Conservation (phyloP, 2,113 vertebrate genomes). For the Lontra canadensis region DNA sequence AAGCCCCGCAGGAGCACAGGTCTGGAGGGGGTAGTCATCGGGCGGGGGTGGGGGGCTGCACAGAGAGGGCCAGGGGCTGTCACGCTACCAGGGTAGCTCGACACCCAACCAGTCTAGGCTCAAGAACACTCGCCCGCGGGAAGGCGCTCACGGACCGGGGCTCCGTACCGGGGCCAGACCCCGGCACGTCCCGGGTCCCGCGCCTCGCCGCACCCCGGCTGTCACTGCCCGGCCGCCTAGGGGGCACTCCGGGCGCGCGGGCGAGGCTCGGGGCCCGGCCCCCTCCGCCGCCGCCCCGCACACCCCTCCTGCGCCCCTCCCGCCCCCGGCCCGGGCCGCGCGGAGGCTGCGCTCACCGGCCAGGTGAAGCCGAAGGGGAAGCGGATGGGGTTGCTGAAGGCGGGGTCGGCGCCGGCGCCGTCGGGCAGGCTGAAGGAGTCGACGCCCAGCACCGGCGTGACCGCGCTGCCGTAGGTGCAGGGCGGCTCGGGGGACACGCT, state of each 20-base stretch:
- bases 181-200: background rate
- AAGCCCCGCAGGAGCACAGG: background rate
- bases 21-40: constrained; percentile 79
- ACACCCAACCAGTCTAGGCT: constrained; percentile 79
- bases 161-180: background rate
- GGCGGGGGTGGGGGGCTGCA: background rate
- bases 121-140: constrained; percentile 81
- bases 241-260: rapidly evolving
- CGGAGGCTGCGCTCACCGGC: constrained; percentile 90
- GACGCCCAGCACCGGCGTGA: constrained; percentile 96
- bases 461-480: constrained; percentile 96
- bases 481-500: constrained; percentile 98
- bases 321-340: background rate
- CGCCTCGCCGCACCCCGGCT: background rate
- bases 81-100: constrained; percentile 80
- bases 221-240: background rate
- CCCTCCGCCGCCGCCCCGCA: background rate
- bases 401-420: constrained; percentile 85
- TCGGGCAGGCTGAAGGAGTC: constrained; percentile 98
- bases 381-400: constrained; percentile 95
- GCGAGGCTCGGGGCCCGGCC: background rate
- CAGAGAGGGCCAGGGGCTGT: constrained; percentile 73
- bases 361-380: constrained; percentile 97
- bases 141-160: constrained; percentile 60
- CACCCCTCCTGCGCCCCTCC: background rate